Percentiles rank a stretch among this genome's conserved stretches.
phyloP scores from a whole-genome alignment of 1,140 invertebrate genomes.

The Coelopa frigida region DNA sequence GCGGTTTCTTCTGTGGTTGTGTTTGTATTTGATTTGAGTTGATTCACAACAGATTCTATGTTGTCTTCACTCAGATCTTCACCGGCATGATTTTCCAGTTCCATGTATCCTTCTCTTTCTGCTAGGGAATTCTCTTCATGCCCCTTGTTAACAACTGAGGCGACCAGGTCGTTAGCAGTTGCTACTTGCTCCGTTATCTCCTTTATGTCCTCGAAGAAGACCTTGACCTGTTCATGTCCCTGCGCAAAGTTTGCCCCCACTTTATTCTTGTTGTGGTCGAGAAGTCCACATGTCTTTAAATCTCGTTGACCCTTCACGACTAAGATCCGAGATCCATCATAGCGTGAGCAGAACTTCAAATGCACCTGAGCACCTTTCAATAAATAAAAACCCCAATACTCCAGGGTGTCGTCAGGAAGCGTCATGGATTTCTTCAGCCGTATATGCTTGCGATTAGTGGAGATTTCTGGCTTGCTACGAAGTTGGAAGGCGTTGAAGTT shows the following conservation, averaged over 20 bases:
- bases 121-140: too few species aligned
- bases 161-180: conserved; percentile 16
- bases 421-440: conserved; percentile 71
- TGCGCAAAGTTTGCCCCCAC: conserved; percentile 49
- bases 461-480: conserved; percentile 58
- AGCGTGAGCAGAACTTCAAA: conserved; percentile 72
- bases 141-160: conserved; percentile 17
- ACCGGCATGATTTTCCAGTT: conserved; percentile 41
- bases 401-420: conserved; percentile 74
- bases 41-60: background rate
- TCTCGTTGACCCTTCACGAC: conserved; percentile 70
- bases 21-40: background rate
- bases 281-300: conserved; percentile 65
- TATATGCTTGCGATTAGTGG: conserved; percentile 64
- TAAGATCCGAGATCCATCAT: conserved; percentile 66
- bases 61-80: conserved; percentile 35
- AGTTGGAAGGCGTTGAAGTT: conserved; percentile 78
- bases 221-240: conserved; percentile 58
- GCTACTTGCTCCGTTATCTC: conserved; percentile 39
- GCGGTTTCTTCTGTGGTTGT: conserved; percentile 4
- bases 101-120: too few species aligned
- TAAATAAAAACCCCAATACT: conserved; percentile 85
- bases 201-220: conserved; percentile 58
- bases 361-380: conserved; percentile 66
- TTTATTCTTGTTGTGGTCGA: conserved; percentile 62